Evolutionary conservation across 2,888 invertebrate species (phyloP).

Genomic region (Heliconius sara): DNA sequence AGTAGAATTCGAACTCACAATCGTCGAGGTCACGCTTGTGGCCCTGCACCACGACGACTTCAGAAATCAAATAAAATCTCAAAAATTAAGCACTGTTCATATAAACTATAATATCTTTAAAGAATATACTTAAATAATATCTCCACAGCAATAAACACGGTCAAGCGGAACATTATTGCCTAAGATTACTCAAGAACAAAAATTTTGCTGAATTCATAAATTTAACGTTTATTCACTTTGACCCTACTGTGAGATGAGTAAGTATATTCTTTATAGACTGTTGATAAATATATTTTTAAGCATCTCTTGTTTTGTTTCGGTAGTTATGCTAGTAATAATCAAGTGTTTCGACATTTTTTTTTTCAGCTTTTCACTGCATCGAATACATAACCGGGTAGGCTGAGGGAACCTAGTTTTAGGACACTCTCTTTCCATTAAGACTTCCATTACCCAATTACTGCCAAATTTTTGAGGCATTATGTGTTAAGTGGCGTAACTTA

Average conservation of each 20-base stretch:
- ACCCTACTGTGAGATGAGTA: neutral
- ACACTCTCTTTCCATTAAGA: too few species aligned
- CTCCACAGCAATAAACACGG: constrained; percentile 4
- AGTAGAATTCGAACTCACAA: too few species aligned
- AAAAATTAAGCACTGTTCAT: neutral
- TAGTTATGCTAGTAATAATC: too few species aligned
- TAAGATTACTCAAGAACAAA: constrained; percentile 32
- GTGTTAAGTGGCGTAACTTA: neutral
- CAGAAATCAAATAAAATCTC: neutral
- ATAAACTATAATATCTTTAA: neutral
- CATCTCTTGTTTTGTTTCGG: neutral
- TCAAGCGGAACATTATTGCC: constrained; percentile 13
- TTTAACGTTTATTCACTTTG: neutral
- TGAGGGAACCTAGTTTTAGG: too few species aligned
- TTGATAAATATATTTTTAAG: neutral
- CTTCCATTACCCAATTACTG: too few species aligned
- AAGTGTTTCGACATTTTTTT: too few species aligned
- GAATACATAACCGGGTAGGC: too few species aligned
- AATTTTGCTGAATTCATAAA: constrained; percentile 27
- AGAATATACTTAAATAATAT: neutral
- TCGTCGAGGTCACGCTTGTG: too few species aligned
- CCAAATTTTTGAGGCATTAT: too few species aligned
- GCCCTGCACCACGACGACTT: too few species aligned
- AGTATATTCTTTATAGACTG: neutral
- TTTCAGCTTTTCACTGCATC: too few species aligned